Evolutionary conservation across 2,797 vertebrate genomes (phyloP).

Genomic region (Otus scops): DNA sequence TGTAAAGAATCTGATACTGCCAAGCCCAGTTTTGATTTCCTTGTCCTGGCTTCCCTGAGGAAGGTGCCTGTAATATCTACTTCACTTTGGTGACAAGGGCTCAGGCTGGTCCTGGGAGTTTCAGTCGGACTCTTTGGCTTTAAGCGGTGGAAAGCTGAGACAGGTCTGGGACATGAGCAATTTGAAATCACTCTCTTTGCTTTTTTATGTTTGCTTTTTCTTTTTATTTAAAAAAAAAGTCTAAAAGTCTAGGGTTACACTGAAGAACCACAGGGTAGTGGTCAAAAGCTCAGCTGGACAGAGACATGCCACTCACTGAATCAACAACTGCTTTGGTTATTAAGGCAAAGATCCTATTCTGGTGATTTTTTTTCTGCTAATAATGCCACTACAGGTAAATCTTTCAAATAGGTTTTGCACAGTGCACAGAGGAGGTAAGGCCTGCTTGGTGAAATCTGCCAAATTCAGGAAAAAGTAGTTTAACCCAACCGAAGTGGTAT

Average conservation of each 20-base stretch:
- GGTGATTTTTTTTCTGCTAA: neutral
- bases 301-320: neutral
- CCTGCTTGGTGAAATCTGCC: neutral
- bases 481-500: neutral
- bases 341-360: neutral
- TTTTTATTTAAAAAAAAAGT: neutral
- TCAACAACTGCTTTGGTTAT: neutral
- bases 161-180: neutral
- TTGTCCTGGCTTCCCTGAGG: neutral
- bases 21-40: neutral
- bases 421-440: neutral
- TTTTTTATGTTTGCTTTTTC: neutral
- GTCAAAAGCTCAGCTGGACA: neutral
- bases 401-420: neutral
- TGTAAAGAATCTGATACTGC: neutral
- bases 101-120: neutral
- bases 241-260: neutral
- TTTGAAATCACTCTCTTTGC: neutral
- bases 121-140: neutral
- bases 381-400: neutral
- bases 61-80: neutral
- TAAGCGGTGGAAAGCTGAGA: neutral
- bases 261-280: neutral
- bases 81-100: neutral
- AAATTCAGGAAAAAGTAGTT: neutral